Evolutionary conservation across 2,113 vertebrate species (phyloP), one percentile per base, ranked within the genome.

Genomic region (Anhinga rufa): DNA sequence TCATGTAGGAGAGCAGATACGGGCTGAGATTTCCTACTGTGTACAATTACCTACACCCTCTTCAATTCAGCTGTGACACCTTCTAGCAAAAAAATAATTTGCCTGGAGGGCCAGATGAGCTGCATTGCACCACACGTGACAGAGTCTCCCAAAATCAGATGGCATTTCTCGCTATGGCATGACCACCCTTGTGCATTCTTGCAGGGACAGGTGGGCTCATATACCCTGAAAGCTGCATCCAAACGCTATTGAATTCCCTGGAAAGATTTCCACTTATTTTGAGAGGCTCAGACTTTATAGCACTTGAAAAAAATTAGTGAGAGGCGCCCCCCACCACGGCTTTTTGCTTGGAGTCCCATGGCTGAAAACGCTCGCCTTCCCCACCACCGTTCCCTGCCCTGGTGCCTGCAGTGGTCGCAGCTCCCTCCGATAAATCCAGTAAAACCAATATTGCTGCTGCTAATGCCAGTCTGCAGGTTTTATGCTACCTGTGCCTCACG

Each of bases 311-410:
- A 60, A 91, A 28, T 7, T 13, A 65, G 20, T 28, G 54, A 42
- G 54, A 74, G 38, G 9, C 82, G 16, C 10, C 10, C 4, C 3
- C 8, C 1, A 0, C 17, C 3, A 0, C 26, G 19, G 18, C 15
- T 34, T 4, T 64, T 52, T 55, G 21, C 40, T 55, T 46, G 36
- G 34, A 48, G 79, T 32, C 42, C 46, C 66, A 34, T 1, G 4
- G 44, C 40, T 85, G 51, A 17, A 65, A 48, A 36, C 3, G 0
- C 40, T 90, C 12, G 0, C 44, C 15, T 57, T 74, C 36, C 51
- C 38, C 38, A 34, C 9, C 29, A 1, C 21, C 29, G 14, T 64
- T 49, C 61, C 34, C 14, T 48, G 55, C 15, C 24, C 34, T 32
- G 7, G 8, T 57, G 42, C 51, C 9, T 17, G 57, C 55, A 82